phyloP scores from a whole-genome alignment of 2,797 vertebrate species.

The Mareca strepera region DNA sequence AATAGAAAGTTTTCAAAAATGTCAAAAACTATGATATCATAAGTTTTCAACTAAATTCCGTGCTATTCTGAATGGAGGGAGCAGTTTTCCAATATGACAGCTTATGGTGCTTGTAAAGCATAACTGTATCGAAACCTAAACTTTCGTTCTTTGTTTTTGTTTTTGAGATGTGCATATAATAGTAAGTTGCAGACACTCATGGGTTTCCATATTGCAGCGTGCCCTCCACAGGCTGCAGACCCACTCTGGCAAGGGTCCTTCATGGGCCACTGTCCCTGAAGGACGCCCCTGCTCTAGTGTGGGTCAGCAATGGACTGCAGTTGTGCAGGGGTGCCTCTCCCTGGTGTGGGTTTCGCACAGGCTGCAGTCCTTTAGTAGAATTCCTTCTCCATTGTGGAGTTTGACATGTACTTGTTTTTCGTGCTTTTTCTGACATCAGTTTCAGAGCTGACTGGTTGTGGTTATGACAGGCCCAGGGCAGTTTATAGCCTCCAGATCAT shows the following conservation, averaged over 20 bases:
- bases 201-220: neutral
- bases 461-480: neutral
- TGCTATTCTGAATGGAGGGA: neutral
- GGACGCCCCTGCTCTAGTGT: neutral
- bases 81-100: neutral
- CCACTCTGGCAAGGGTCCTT: neutral
- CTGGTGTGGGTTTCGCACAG: too few species aligned
- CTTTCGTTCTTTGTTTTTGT: neutral
- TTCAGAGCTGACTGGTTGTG: neutral
- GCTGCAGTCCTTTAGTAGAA: neutral
- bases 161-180: neutral
- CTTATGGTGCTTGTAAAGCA: neutral
- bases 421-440: neutral
- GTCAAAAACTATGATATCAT: neutral
- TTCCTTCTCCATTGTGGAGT: neutral
- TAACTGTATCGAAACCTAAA: neutral
- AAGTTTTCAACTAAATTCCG: neutral
- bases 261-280: too few species aligned
- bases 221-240: neutral
- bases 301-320: neutral
- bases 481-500: neutral
- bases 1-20: neutral
- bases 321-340: neutral
- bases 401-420: neutral
- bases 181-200: neutral